phyloP scores from a whole-genome alignment of 2,113 vertebrate species.

The Xyliphius kryptos region DNA sequence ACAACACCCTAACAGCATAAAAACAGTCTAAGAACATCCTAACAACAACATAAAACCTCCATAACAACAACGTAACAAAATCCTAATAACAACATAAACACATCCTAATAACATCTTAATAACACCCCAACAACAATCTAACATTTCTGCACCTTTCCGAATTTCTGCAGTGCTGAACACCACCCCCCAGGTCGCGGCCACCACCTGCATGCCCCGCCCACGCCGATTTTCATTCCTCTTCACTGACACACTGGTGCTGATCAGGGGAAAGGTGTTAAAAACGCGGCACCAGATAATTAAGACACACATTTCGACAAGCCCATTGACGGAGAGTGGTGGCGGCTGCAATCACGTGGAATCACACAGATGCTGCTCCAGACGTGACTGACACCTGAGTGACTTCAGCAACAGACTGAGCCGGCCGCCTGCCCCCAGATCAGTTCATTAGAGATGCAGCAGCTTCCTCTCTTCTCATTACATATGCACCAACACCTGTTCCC shows the following conservation, averaged over 20 bases:
- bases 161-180: too few species aligned
- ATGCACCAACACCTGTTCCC: constrained; percentile 37
- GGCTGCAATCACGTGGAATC: background rate
- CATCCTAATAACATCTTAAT: background rate
- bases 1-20: too few species aligned
- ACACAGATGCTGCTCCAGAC: constrained; percentile 3
- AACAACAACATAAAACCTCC: too few species aligned
- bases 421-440: background rate
- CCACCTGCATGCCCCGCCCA: too few species aligned
- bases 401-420: background rate
- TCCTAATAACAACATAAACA: too few species aligned
- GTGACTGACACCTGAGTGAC: background rate
- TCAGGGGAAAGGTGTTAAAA: background rate
- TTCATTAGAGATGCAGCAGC: constrained; percentile 8
- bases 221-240: too few species aligned
- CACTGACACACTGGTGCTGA: too few species aligned
- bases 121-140: background rate
- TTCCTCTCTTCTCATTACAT: constrained; percentile 20
- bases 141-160: too few species aligned
- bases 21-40: too few species aligned
- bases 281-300: background rate
- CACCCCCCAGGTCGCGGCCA: too few species aligned
- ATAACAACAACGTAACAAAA: too few species aligned
- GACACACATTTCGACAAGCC: background rate
- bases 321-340: background rate